Conservation (phyloP, 2,888 invertebrate species). For the Andrena bicolor region DNA sequence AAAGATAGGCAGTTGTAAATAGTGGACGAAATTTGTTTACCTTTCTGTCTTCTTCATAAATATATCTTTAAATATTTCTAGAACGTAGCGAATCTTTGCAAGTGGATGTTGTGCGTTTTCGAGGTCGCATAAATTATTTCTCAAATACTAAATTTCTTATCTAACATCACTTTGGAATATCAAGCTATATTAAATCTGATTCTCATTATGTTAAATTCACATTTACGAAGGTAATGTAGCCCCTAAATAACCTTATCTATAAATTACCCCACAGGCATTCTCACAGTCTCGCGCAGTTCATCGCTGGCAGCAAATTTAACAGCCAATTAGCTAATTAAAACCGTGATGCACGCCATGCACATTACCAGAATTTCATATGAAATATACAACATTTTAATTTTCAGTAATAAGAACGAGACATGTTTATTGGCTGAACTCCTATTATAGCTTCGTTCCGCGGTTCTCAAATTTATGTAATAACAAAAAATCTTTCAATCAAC, state of each 20-base stretch:
- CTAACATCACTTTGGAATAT: not conserved
- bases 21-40: no score
- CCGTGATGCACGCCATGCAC: not conserved
- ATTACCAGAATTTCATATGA: not conserved
- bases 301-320: not conserved
- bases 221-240: not conserved
- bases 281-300: not conserved
- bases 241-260: not conserved
- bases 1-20: no score
- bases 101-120: no score
- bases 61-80: no score
- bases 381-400: not conserved
- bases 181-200: not conserved
- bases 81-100: no score
- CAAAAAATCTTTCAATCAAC: no score
- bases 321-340: not conserved
- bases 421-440: no score
- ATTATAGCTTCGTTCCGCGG: no score
- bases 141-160: not conserved
- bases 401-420: not conserved
- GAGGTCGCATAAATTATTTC: not conserved
- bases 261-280: not conserved
- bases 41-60: no score
- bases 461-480: no score
- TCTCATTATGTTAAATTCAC: not conserved